Percentiles rank a stretch among this genome's conserved stretches.
phyloP scores from a whole-genome alignment of 2,888 invertebrate species.

The Drosophila tanythrix region DNA sequence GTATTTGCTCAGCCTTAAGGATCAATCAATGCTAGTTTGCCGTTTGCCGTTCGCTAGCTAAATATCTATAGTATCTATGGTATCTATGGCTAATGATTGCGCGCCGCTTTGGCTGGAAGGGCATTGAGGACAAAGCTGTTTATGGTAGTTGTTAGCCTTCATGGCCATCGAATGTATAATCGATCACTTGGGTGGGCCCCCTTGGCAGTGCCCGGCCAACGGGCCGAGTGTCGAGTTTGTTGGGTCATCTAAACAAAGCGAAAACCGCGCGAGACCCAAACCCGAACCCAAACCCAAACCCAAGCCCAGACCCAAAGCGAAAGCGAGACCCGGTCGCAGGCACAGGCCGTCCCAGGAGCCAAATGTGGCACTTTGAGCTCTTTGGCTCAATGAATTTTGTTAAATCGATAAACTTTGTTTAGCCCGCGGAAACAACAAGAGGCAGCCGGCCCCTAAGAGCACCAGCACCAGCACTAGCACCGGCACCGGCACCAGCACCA shows the following conservation, averaged over 20 bases:
- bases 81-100: conserved; percentile 38
- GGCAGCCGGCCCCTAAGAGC: conserved; percentile 67
- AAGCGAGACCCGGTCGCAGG: conserved; percentile 12
- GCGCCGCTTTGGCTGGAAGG: conserved; percentile 28
- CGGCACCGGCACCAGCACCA: conserved; percentile 2
- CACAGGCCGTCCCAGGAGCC: conserved; percentile 54
- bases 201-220: conserved; percentile 67
- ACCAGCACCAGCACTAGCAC: conserved; percentile 22
- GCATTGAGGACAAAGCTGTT: conserved; percentile 55
- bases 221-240: conserved; percentile 69
- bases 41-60: not conserved
- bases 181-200: conserved; percentile 72
- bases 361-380: conserved; percentile 74
- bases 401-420: conserved; percentile 81
- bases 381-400: conserved; percentile 74
- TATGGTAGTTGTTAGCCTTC: conserved; percentile 63
- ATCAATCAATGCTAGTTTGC: not conserved
- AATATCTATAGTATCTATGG: conserved; percentile 24
- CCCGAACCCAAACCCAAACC: conserved; percentile 1
- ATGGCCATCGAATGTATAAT: conserved; percentile 80
- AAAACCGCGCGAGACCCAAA: conserved; percentile 39
- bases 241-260: conserved; percentile 79
- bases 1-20: not conserved
- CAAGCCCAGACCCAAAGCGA: conserved; percentile 7
- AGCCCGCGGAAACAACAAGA: conserved; percentile 78